Evolutionary conservation across 1,140 invertebrate genomes (phyloP).

Genomic region (Drosophila arawakana): DNA sequence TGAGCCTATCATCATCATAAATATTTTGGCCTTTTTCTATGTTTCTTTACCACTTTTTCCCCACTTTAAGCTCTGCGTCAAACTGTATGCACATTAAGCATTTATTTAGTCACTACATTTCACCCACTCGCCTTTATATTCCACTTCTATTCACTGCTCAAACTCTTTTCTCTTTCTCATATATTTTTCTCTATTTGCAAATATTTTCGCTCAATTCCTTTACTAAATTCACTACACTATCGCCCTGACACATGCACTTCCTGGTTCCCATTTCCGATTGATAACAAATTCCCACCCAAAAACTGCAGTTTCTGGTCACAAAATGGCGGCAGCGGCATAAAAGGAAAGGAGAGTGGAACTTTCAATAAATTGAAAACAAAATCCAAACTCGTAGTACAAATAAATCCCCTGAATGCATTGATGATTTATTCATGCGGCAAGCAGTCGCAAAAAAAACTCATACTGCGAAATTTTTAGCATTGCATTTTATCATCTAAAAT

Average conservation of each 20-base stretch:
- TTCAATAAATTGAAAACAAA: constrained; percentile 46
- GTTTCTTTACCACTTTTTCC: too few relatives aligned
- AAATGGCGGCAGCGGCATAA: neutral
- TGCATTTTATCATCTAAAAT: constrained; percentile 70
- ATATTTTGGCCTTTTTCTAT: too few relatives aligned
- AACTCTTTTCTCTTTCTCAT: too few relatives aligned
- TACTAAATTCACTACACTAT: neutral
- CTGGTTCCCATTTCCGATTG: constrained; percentile 38
- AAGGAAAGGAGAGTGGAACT: neutral
- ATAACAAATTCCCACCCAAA: constrained; percentile 24
- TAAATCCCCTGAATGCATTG: constrained; percentile 56
- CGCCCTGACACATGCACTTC: constrained; percentile 43
- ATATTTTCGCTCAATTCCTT: neutral
- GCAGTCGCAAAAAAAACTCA: constrained; percentile 10
- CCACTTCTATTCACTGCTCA: too few relatives aligned
- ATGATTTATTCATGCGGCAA: constrained; percentile 78
- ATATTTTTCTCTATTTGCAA: neutral
- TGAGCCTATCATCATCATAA: too few relatives aligned
- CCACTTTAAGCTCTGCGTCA: too few relatives aligned
- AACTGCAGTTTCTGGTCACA: constrained; percentile 46
- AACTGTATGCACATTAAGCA: too few relatives aligned
- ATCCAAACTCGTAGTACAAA: constrained; percentile 19
- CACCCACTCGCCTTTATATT: too few relatives aligned
- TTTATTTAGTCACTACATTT: too few relatives aligned
- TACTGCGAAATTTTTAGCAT: constrained; percentile 54